A percentile compares a stretch with the other conserved stretches of the same genome.
phyloP scores from a whole-genome alignment of 2,113 vertebrate species.

The Sander lucioperca region DNA sequence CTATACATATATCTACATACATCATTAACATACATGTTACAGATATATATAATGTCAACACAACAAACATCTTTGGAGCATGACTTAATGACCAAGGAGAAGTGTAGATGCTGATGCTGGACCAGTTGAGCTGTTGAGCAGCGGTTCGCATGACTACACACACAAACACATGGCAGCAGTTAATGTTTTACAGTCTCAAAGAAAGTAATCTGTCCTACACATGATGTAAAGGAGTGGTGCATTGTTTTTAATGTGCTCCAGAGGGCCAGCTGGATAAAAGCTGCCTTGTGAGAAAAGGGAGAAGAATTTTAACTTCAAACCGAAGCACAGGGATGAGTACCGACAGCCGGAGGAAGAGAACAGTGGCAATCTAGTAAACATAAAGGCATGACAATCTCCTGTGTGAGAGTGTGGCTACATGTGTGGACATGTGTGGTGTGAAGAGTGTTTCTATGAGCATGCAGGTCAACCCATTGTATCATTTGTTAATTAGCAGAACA shows the following conservation, averaged over 20 bases:
- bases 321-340: conserved; percentile 16
- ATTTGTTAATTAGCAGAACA: conserved; percentile 35
- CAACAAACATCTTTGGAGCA: no score
- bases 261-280: conserved; percentile 27
- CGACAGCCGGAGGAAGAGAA: conserved; percentile 33
- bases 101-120: no score
- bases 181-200: not conserved
- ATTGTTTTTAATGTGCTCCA: conserved; percentile 25
- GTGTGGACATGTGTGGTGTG: no score
- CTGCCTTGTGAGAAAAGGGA: not conserved
- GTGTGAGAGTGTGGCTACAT: no score
- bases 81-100: not conserved
- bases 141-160: not conserved
- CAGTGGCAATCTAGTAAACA: conserved; percentile 15
- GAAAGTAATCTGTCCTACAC: not conserved
- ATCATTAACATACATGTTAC: no score
- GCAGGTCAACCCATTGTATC: not conserved
- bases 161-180: not conserved
- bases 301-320: conserved; percentile 57
- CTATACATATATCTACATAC: no score
- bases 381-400: conserved; percentile 19
- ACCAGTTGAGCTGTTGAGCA: not conserved
- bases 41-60: no score
- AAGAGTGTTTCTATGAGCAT: not conserved
- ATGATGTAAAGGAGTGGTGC: not conserved